Base-by-base conservation (phyloP, 92 coral and sea anemone genomes). In the Parazoanthus atlanticus region DNA sequence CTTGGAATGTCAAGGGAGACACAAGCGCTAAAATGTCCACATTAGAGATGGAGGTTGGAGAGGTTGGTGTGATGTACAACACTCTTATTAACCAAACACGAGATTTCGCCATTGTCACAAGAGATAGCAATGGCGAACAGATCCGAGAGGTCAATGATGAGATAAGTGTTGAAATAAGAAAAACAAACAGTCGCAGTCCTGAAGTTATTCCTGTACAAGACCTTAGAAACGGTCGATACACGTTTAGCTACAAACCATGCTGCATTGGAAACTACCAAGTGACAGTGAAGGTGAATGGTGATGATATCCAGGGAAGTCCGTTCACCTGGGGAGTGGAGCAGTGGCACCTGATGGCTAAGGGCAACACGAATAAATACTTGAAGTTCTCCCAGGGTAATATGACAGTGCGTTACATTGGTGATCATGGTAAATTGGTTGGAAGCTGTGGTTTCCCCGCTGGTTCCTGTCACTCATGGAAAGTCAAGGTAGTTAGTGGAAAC, bases 71-170 rank as follows among this genome's bases (percentile, higher is more conserved):
- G 21, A 73, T 73, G 21, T 73, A 30, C 40, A 73, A 13, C 43
- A 73, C 67, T 21, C 36, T 32, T 5, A 30, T 32, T 2, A 28
- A 28, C 21, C 92, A 90, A 74, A 43, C 83, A 21, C 52, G 88
- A 34, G 81, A 90, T 69, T 90, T 90, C 88, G 40, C 38, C 23
- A 64, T 90, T 31, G 47, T 76, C 56, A 41, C 81, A 23, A 76
- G 81, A 23, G 33, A 40, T 41, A 11, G 9, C 52, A 40, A 38
- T 11, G 81, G 61, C 30, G 8, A 41, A 25, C 81, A 76, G 31
- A 8, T 23, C 8, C 15, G 81, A 26, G 54, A n/a, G 15, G 81
- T 41, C 6, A 11, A 21, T 9, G 81, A 76, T 43, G 31, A 12
- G 40, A 74, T 74, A 31, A 32, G 43, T 33, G 38, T 74, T 74